Evolutionary conservation across 2,888 invertebrate genomes (phyloP).

Genomic region (Acheta domesticus): DNA sequence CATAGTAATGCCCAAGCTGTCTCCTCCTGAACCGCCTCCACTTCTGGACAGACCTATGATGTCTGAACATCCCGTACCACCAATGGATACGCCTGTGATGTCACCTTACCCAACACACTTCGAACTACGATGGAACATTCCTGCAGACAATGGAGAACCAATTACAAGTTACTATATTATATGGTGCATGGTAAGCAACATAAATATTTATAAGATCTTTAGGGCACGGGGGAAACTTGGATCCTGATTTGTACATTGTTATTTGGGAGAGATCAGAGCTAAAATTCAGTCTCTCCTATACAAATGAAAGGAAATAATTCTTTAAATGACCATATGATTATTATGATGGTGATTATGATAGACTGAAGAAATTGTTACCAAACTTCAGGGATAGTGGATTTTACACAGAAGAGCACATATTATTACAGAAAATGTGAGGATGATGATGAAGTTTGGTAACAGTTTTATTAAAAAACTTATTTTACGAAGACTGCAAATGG

Average conservation of each 20-base stretch:
- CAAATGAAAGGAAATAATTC: no score
- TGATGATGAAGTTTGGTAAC: no score
- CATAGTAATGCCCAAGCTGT: slow-evolving; percentile 71
- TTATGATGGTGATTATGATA: no score
- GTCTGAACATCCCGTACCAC: slow-evolving; percentile 43
- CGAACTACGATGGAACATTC: slow-evolving; percentile 79
- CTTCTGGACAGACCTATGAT: slow-evolving; percentile 52
- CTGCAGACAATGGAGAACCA: slow-evolving; percentile 84
- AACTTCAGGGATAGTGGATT: no score
- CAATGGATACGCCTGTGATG: slow-evolving; percentile 52
- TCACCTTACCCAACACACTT: slow-evolving; percentile 73
- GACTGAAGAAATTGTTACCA: no score
- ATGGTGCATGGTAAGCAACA: slow-evolving; percentile 70
- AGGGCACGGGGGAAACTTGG: background rate
- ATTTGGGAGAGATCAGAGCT: no score
- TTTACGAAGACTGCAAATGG: no score
- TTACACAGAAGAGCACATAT: no score
- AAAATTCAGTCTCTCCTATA: no score
- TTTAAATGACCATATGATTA: no score
- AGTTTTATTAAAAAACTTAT: no score
- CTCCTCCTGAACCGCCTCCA: slow-evolving; percentile 70
- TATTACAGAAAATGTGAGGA: no score
- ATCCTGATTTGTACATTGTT: background rate
- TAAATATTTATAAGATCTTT: background rate
- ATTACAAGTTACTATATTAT: slow-evolving; percentile 78